Conservation (phyloP, 2,888 invertebrate genomes). For the Eucera pruinosa region DNA sequence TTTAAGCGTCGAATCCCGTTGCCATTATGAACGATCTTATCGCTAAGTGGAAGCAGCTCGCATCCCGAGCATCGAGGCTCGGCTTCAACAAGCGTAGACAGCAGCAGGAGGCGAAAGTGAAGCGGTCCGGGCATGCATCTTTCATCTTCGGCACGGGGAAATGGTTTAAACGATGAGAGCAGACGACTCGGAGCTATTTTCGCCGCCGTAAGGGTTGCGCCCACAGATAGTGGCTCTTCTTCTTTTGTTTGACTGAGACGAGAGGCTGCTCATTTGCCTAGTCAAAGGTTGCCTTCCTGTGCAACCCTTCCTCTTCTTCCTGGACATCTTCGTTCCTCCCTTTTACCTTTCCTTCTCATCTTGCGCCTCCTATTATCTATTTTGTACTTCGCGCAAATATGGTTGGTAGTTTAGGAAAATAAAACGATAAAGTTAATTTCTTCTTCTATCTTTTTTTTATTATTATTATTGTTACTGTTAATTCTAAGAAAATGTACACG, state of each 20-base stretch:
- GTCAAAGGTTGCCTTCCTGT: constrained; percentile 68
- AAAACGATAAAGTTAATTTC: too few species aligned
- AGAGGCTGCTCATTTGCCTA: constrained; percentile 72
- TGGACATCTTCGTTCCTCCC: constrained; percentile 38
- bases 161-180: constrained; percentile 42
- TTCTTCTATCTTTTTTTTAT: too few species aligned
- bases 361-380: not conserved
- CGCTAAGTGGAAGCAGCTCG: too few species aligned
- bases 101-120: constrained; percentile 36
- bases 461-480: too few species aligned
- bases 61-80: too few species aligned
- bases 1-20: constrained; percentile 46
- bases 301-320: too few species aligned
- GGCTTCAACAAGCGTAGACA: too few species aligned
- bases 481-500: too few species aligned
- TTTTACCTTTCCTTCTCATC: constrained; percentile 39
- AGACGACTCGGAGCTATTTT: constrained; percentile 33
- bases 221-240: constrained; percentile 58
- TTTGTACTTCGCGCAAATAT: too few species aligned
- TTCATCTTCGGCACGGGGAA: constrained; percentile 60
- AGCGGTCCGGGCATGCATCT: constrained; percentile 62
- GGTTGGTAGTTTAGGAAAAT: too few species aligned
- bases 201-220: constrained; percentile 55
- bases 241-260: constrained; percentile 65
- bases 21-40: too few species aligned